Evolutionary conservation across 2,113 vertebrate species (phyloP).

Genomic region (Clarias gariepinus): DNA sequence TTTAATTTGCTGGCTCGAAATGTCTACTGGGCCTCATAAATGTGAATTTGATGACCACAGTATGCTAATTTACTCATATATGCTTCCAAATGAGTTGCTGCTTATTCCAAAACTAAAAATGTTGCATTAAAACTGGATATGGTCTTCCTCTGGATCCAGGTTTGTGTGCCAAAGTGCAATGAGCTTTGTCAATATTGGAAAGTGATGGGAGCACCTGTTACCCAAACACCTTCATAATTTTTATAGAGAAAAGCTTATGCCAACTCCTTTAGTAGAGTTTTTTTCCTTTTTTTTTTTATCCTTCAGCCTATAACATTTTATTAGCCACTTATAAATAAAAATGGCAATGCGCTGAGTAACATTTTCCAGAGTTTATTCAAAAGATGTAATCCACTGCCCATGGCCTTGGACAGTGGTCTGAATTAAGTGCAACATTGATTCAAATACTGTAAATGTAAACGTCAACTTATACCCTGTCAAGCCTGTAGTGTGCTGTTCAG

Average conservation of each 20-base stretch:
- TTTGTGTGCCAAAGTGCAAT: background rate
- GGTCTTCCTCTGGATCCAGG: background rate
- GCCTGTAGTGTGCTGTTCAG: background rate
- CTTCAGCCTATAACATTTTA: background rate
- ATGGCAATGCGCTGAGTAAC: background rate
- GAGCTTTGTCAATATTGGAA: background rate
- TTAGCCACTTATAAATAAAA: background rate
- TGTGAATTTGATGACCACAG: background rate
- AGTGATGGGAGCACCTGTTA: background rate
- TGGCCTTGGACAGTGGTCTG: background rate
- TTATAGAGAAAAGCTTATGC: background rate
- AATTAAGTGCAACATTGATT: background rate
- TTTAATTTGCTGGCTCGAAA: background rate
- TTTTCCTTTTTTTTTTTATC: background rate
- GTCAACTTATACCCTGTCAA: background rate
- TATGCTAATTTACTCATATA: background rate
- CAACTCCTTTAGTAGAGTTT: background rate
- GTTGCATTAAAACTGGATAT: slow-evolving; percentile 1
- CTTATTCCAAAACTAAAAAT: background rate
- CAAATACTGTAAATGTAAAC: background rate
- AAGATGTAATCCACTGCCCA: background rate
- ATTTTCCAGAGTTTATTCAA: background rate
- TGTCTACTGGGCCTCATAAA: background rate
- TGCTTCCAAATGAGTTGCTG: background rate
- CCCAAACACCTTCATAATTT: background rate